These are phyloP conservation scores for Leptosomus discolor DNA, from an alignment of 2,113 vertebrate genomes.

Conservation along the genomic window DNA sequence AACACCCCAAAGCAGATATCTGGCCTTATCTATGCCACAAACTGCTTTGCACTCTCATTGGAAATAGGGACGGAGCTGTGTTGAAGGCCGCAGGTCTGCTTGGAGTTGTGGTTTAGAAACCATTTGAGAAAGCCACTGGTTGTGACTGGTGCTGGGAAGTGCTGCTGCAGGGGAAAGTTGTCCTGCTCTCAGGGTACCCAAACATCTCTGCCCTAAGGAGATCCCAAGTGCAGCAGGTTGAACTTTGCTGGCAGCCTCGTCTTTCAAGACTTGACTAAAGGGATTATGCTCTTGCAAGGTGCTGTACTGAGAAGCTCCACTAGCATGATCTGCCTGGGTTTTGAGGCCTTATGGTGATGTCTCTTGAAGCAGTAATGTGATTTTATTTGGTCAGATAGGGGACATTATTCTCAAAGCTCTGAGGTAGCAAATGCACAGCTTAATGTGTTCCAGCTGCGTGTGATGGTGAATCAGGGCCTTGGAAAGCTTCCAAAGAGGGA, in stretches of 20 bases:
- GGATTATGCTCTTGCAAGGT: background rate
- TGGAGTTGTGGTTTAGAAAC: background rate
- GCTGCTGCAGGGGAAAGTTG: background rate
- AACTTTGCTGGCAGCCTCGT: background rate
- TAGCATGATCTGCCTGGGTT: background rate
- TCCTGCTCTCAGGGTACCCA: background rate
- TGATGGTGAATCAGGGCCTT: conserved; percentile 48
- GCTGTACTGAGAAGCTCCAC: background rate
- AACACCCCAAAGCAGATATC: background rate
- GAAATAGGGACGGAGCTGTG: background rate
- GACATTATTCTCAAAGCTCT: background rate
- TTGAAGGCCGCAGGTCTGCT: background rate
- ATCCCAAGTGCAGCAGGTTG: background rate
- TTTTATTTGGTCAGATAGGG: conserved; percentile 38
- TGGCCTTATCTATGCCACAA: background rate
- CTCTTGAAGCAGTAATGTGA: background rate
- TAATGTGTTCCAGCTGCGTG: conserved; percentile 58
- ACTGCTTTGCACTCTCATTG: background rate
- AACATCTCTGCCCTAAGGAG: background rate
- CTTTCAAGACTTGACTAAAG: background rate
- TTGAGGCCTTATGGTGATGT: background rate
- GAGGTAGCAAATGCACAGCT: conserved; percentile 38
- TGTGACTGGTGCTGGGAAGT: background rate
- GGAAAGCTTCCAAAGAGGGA: conserved; percentile 52
- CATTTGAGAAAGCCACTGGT: background rate